Conservation (phyloP, 2,797 vertebrate genomes). For the Tokudaia tokunoshimensis region DNA sequence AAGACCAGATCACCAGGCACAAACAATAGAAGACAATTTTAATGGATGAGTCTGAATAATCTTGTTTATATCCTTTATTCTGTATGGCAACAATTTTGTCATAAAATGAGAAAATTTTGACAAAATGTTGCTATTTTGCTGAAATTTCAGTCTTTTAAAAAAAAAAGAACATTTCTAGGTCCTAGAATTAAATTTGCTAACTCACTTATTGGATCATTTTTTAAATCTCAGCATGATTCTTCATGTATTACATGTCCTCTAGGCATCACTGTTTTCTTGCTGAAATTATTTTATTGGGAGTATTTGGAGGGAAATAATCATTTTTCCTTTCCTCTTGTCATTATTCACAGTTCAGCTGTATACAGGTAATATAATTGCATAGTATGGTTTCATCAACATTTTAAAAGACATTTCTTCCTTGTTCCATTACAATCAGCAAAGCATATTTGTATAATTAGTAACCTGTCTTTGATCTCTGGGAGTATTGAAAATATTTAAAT, state of each 20-base stretch:
- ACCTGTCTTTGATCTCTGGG: background rate
- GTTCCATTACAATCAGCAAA: background rate
- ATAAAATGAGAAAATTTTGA: background rate
- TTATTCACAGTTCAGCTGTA: background rate
- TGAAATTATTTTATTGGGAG: background rate
- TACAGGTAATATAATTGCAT: background rate
- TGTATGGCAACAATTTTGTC: background rate
- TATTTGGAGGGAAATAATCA: background rate
- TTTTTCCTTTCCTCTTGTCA: background rate
- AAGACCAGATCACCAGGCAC: background rate
- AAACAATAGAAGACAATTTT: background rate
- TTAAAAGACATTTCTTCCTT: background rate
- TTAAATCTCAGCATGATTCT: background rate
- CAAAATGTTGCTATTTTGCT: background rate
- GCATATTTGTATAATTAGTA: background rate
- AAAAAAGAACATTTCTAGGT: background rate
- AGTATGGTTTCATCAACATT: background rate
- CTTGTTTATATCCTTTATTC: background rate
- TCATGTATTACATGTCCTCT: too few relatives aligned
- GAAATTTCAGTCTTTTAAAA: background rate
- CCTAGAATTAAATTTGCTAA: background rate
- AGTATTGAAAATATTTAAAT: slow-evolving; percentile 3
- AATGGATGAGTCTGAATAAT: background rate
- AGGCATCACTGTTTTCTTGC: background rate
- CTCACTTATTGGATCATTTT: background rate